These are phyloP conservation scores for Campopleginae sp. DNA, from an alignment of 2,888 invertebrate genomes.

Conservation along the genomic window DNA sequence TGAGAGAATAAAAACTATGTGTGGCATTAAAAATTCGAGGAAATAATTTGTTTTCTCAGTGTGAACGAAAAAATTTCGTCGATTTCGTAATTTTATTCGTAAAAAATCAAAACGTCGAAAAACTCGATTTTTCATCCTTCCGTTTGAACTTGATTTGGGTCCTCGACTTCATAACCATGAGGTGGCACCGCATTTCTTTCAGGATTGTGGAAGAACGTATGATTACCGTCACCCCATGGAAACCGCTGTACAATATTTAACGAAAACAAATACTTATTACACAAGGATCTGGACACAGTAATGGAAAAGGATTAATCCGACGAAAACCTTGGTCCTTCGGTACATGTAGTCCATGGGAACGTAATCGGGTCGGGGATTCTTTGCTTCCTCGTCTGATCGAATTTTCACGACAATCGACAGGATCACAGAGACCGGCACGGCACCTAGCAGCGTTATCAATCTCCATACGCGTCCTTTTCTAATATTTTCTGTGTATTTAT, in stretches of 20 bases:
- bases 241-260: slow-evolving; percentile 72
- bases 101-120: neutral
- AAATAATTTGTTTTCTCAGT: too few species aligned
- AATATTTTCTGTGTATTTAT: slow-evolving; percentile 6
- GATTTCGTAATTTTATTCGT: neutral
- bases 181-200: slow-evolving; percentile 76
- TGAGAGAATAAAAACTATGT: too few species aligned
- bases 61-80: too few species aligned
- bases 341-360: slow-evolving; percentile 73
- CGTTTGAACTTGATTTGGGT: slow-evolving; percentile 69
- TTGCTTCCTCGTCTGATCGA: slow-evolving; percentile 52
- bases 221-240: slow-evolving; percentile 80
- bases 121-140: slow-evolving; percentile 2
- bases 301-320: neutral
- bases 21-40: too few species aligned
- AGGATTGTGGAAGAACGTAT: slow-evolving; percentile 78
- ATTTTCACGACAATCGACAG: slow-evolving; percentile 49
- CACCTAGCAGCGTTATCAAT: slow-evolving; percentile 55
- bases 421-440: slow-evolving; percentile 68
- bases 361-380: slow-evolving; percentile 72
- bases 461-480: slow-evolving; percentile 66
- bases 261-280: neutral
- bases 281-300: neutral
- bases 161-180: slow-evolving; percentile 77
- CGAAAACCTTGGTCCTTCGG: slow-evolving; percentile 73